These are phyloP conservation scores for Siphlonurus alternatus DNA, from an alignment of 2,888 invertebrate genomes.

Conservation along the genomic window DNA sequence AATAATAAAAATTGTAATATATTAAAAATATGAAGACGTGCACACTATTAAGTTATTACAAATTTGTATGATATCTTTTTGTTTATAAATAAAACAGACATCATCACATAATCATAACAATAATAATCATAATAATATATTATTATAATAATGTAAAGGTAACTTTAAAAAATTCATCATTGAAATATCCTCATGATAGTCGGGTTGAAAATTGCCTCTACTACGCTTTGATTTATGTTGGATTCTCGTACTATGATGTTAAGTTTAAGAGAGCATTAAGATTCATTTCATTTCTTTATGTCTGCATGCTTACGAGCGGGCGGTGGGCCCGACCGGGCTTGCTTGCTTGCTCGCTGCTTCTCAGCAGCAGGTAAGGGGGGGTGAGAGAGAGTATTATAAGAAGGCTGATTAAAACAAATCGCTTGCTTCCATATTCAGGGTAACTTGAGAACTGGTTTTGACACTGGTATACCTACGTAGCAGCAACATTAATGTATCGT, in stretches of 20 bases:
- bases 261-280: constrained; percentile 5
- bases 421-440: constrained; percentile 9
- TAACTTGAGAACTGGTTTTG: constrained; percentile 8
- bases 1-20: too few relatives aligned
- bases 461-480: neutral
- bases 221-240: neutral
- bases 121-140: too few relatives aligned
- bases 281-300: constrained; percentile 5
- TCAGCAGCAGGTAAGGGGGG: neutral
- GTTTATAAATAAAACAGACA: too few relatives aligned
- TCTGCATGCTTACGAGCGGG: neutral
- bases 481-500: neutral
- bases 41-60: too few relatives aligned
- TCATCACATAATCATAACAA: too few relatives aligned
- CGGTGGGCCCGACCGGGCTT: constrained; percentile 5
- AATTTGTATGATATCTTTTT: too few relatives aligned
- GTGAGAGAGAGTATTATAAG: neutral
- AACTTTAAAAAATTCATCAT: too few relatives aligned
- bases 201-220: neutral
- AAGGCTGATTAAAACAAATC: constrained; percentile 9
- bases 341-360: neutral
- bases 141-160: too few relatives aligned
- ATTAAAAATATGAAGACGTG: too few relatives aligned
- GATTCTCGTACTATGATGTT: neutral
- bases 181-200: neutral